A percentile compares a stretch with the other conserved stretches of the same genome.
Evolutionary conservation across 2,888 invertebrate species (phyloP).

Genomic region (Nomada lathburiana): DNA sequence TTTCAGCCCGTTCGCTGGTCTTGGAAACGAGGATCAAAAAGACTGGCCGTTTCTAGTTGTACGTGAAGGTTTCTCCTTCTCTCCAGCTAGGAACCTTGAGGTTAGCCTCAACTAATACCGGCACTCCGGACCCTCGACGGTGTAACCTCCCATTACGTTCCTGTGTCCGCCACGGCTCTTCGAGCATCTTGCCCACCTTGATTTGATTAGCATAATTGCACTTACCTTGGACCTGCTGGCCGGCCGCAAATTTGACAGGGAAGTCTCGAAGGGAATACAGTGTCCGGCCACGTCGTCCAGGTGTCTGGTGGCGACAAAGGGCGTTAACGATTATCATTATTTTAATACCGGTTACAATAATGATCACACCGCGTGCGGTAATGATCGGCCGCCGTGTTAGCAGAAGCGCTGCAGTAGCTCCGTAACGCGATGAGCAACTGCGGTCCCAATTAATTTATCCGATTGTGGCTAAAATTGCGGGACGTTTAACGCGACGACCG

Average conservation of each 20-base stretch:
- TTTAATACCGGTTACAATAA: constrained; percentile 56
- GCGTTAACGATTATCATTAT: constrained; percentile 57
- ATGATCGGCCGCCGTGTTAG: constrained; percentile 50
- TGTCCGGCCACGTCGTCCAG: constrained; percentile 16
- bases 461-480: constrained; percentile 5
- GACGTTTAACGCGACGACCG: constrained; percentile 20
- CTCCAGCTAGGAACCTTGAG: constrained; percentile 75
- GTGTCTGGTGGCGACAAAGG: constrained; percentile 22
- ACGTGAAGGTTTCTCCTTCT: constrained; percentile 41
- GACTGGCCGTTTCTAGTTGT: constrained; percentile 47
- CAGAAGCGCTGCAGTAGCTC: constrained; percentile 36
- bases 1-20: constrained; percentile 27
- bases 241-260: constrained; percentile 73
- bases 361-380: constrained; percentile 24
- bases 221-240: constrained; percentile 69
- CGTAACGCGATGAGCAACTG: constrained; percentile 28
- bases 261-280: constrained; percentile 16
- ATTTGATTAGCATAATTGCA: constrained; percentile 83
- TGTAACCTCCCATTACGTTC: constrained; percentile 79
- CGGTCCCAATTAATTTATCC: constrained; percentile 43
- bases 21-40: constrained; percentile 48
- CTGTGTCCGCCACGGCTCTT: constrained; percentile 73
- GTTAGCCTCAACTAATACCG: constrained; percentile 79
- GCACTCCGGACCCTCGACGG: constrained; percentile 76
- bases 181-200: constrained; percentile 78